Evolutionary conservation across 2,888 invertebrate genomes (phyloP).

Genomic region (Eupithecia subumbrata): DNA sequence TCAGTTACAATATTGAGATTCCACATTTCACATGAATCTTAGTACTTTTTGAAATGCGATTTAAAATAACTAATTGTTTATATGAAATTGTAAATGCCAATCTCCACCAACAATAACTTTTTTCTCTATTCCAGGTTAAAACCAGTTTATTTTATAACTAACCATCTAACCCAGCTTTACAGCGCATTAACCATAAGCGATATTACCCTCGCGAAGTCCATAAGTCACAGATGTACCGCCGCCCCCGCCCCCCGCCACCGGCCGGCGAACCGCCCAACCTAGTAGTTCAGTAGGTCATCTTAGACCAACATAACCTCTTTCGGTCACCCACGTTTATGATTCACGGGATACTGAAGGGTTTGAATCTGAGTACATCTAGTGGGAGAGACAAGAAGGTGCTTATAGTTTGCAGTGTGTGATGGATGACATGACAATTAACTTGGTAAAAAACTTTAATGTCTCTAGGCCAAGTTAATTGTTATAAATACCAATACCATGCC

Average conservation of each 20-base stretch:
- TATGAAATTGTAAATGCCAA: not conserved
- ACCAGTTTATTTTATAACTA: not conserved
- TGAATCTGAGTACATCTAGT: not conserved
- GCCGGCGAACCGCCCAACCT: not conserved
- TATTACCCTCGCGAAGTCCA: not conserved
- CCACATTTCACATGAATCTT: not conserved
- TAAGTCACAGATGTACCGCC: not conserved
- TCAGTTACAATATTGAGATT: not conserved
- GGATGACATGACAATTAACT: not conserved
- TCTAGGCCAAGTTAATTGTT: too few relatives aligned
- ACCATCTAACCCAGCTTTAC: not conserved
- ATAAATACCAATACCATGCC: too few relatives aligned
- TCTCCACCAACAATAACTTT: not conserved
- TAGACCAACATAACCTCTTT: not conserved
- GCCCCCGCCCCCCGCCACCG: not conserved
- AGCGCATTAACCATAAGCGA: not conserved
- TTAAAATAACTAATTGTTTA: not conserved
- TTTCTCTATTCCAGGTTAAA: not conserved
- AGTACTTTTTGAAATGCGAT: not conserved
- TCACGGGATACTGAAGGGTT: not conserved
- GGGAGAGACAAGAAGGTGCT: not conserved
- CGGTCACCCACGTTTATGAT: not conserved
- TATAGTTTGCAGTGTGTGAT: not conserved
- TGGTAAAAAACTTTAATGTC: too few relatives aligned
- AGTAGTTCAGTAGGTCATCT: conserved; percentile 1